Evolutionary conservation across 2,797 vertebrate species (phyloP).

Genomic region (Nasua narica): DNA sequence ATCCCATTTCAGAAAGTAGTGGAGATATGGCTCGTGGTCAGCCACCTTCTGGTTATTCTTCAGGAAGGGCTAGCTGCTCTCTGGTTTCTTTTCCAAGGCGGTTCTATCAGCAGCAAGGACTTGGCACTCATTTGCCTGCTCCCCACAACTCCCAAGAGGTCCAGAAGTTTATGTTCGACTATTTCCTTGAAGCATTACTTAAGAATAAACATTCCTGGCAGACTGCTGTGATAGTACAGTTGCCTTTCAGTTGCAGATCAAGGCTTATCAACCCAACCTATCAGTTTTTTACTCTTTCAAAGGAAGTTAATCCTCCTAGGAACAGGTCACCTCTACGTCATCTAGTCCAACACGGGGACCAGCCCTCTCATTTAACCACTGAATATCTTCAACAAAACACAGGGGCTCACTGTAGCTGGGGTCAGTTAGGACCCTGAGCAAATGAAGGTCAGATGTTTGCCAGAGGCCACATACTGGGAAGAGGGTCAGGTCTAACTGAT

Average conservation of each 20-base stretch:
- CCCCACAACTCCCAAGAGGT: background rate
- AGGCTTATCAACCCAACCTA: background rate
- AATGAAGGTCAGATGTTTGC: background rate
- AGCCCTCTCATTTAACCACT: background rate
- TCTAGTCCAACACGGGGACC: background rate
- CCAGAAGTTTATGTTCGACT: background rate
- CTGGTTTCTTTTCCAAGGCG: background rate
- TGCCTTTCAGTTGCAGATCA: background rate
- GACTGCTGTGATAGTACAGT: background rate
- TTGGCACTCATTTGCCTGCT: background rate
- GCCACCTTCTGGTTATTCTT: background rate
- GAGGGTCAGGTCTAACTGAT: background rate
- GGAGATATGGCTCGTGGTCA: fast-evolving
- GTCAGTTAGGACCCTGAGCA: background rate
- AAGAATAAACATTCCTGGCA: background rate
- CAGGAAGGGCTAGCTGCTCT: background rate
- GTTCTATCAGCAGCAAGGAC: background rate
- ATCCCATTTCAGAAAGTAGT: background rate
- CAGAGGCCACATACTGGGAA: background rate
- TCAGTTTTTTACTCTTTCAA: background rate
- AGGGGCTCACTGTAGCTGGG: background rate
- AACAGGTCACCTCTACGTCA: background rate
- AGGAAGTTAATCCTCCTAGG: background rate
- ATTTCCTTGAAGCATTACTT: background rate
- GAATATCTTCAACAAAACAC: background rate